Evolutionary conservation across 2,888 invertebrate genomes (phyloP).

Genomic region (Sinotaia quadrata): DNA sequence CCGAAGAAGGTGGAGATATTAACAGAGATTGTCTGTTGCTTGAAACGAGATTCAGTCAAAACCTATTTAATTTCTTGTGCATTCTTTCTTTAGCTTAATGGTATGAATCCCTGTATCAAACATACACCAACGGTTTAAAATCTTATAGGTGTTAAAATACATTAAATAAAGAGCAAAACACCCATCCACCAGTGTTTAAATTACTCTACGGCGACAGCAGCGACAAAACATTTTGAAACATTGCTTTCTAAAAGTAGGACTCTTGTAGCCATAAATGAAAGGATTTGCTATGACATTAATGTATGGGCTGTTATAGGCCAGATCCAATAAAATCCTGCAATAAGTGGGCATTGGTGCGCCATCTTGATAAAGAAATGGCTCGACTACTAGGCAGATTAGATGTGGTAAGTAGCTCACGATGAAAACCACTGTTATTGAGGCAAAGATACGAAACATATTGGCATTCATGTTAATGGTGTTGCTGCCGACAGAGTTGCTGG

Average conservation of each 20-base stretch:
- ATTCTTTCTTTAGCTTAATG: too few species aligned
- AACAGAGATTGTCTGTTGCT: too few species aligned
- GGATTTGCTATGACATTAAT: constrained; percentile 34
- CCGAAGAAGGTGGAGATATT: too few species aligned
- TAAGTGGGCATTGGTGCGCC: constrained; percentile 13
- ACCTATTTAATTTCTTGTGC: too few species aligned
- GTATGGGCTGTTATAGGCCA: constrained; percentile 38
- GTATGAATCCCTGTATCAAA: too few species aligned
- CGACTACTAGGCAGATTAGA: constrained; percentile 31
- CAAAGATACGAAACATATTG: constrained; percentile 33
- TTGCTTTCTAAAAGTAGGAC: constrained; percentile 30
- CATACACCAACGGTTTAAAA: too few species aligned
- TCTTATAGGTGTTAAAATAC: too few species aligned
- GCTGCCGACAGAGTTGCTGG: not conserved
- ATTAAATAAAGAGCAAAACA: too few species aligned
- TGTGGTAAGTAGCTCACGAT: constrained; percentile 37
- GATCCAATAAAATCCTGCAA: constrained; percentile 23
- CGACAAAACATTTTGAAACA: constrained; percentile 19
- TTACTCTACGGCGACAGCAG: constrained; percentile 8
- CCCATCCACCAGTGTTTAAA: too few species aligned
- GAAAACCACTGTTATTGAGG: constrained; percentile 30
- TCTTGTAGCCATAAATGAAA: constrained; percentile 35
- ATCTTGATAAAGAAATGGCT: constrained; percentile 12
- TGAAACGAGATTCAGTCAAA: too few species aligned
- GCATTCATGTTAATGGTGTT: too few species aligned